Evolutionary conservation across 2,888 invertebrate species (phyloP).

Genomic region (Achlya flavicornis): DNA sequence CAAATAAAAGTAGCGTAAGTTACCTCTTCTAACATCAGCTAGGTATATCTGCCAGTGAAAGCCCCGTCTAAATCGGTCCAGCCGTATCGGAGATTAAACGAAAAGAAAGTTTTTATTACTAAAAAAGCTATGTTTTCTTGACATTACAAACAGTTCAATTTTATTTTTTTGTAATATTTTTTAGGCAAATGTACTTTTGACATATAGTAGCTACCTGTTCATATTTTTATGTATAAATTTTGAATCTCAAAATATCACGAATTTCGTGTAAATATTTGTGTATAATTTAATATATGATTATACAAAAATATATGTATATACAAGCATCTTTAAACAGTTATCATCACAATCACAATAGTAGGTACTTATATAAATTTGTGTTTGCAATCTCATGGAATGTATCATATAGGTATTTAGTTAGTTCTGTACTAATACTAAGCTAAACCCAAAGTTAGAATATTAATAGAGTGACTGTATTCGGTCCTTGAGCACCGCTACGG

Average conservation of each 20-base stretch:
- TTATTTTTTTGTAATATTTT: background rate
- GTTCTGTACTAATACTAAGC: background rate
- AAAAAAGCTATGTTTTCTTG: too few species aligned
- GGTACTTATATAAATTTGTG: background rate
- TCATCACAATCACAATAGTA: background rate
- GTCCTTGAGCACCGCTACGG: too few species aligned
- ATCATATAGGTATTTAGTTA: background rate
- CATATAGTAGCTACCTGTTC: background rate
- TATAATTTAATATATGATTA: background rate
- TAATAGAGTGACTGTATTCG: too few species aligned
- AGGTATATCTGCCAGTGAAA: too few species aligned
- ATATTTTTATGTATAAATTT: background rate
- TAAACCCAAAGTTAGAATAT: too few species aligned
- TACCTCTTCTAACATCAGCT: too few species aligned
- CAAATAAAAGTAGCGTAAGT: too few species aligned
- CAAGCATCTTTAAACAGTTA: too few species aligned
- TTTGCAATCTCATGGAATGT: conserved; percentile 9
- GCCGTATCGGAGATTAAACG: too few species aligned
- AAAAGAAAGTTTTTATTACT: too few species aligned
- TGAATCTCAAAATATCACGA: background rate
- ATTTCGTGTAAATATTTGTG: conserved; percentile 3
- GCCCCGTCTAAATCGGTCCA: too few species aligned
- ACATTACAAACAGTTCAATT: background rate
- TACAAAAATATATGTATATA: too few species aligned
- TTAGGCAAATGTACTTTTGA: background rate